phyloP scores from a whole-genome alignment of 2,113 vertebrate genomes.

The Irena cyanogastra region DNA sequence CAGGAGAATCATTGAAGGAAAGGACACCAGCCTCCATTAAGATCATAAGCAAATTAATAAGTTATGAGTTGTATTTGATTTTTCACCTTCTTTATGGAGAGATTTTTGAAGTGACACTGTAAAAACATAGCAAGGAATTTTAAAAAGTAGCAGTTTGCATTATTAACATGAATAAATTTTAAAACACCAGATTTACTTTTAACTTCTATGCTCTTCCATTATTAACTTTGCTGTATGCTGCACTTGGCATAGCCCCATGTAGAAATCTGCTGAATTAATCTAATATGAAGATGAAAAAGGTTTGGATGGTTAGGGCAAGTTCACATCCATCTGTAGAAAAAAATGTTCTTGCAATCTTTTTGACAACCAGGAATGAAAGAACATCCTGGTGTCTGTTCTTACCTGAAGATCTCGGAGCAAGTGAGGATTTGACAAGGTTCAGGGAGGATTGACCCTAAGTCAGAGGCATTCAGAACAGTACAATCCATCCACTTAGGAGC shows the following conservation, averaged over 20 bases:
- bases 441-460: not conserved
- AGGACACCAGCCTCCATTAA: not conserved
- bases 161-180: slow-evolving; percentile 35
- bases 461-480: not conserved
- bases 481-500: not conserved
- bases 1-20: not conserved
- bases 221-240: slow-evolving; percentile 2
- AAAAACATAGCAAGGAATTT: not conserved
- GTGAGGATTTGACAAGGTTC: not conserved
- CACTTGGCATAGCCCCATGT: not conserved
- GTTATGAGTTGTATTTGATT: not conserved
- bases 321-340: not conserved
- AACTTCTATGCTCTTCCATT: slow-evolving; percentile 20
- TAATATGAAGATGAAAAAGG: not conserved
- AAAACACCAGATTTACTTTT: slow-evolving; percentile 14
- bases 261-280: not conserved
- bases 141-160: not conserved
- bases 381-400: not conserved
- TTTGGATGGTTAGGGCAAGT: not conserved
- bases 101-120: not conserved
- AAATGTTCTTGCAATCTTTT: not conserved
- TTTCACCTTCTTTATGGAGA: not conserved
- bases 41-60: not conserved
- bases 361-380: not conserved
- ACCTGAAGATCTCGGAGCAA: not conserved